phyloP scores from a whole-genome alignment of 2,888 invertebrate species.

The Petrolisthes cinctipes region DNA sequence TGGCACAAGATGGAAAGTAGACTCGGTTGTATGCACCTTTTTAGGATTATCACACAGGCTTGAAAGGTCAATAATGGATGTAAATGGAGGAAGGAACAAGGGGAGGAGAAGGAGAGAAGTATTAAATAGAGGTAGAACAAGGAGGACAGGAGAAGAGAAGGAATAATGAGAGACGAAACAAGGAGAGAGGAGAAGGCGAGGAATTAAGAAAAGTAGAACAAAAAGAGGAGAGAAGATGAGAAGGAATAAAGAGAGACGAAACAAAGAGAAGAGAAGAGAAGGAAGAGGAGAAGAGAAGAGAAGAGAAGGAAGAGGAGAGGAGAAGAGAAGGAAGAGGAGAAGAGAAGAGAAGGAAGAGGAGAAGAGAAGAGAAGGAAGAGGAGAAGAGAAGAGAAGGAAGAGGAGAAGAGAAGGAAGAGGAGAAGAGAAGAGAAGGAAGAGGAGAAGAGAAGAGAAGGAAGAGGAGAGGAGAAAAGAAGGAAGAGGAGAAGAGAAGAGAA shows the following conservation, averaged over 20 bases:
- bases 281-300: slow-evolving; percentile 4
- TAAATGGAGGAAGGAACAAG: neutral
- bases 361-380: neutral
- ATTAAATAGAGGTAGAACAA: neutral
- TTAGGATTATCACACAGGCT: too few species aligned
- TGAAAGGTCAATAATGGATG: neutral
- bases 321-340: too few species aligned
- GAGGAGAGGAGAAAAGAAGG: neutral
- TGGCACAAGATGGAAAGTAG: too few species aligned
- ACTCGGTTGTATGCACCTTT: too few species aligned
- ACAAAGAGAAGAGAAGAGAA: slow-evolving; percentile 12
- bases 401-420: neutral
- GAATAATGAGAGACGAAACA: neutral
- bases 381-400: too few species aligned
- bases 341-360: neutral
- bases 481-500: neutral
- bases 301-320: neutral
- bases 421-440: neutral
- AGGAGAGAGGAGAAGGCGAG: neutral
- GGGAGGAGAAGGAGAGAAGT: neutral
- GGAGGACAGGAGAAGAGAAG: neutral
- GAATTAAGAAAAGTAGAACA: neutral
- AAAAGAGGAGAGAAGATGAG: neutral
- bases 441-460: neutral
- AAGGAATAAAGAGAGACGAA: neutral